These are phyloP conservation scores for Neodiprion virginianus DNA, from an alignment of 1,140 invertebrate genomes.

Conservation along the genomic window DNA sequence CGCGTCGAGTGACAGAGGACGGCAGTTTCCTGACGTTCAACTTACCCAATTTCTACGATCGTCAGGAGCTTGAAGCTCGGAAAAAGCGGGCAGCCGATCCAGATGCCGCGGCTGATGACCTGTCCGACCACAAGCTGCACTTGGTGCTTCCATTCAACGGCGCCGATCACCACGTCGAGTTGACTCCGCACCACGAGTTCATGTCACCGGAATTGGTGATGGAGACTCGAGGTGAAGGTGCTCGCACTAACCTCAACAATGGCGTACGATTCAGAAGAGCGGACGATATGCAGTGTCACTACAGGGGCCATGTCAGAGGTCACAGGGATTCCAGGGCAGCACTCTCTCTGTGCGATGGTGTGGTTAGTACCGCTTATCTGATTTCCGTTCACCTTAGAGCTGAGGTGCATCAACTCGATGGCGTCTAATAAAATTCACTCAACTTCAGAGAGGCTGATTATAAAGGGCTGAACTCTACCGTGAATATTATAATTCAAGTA, in stretches of 20 bases:
- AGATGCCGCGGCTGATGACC: slow-evolving; percentile 24
- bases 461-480: no score
- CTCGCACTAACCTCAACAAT: slow-evolving; percentile 37
- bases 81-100: slow-evolving; percentile 35
- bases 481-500: no score
- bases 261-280: slow-evolving; percentile 36
- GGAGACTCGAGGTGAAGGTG: slow-evolving; percentile 56
- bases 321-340: slow-evolving; percentile 62
- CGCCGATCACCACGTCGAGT: slow-evolving; percentile 58
- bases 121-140: slow-evolving; percentile 53
- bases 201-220: slow-evolving; percentile 65
- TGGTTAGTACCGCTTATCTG: slow-evolving; percentile 60
- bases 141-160: slow-evolving; percentile 61
- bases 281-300: slow-evolving; percentile 63
- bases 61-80: slow-evolving; percentile 34
- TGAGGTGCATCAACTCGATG: background rate
- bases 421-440: no score
- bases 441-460: no score
- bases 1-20: slow-evolving; percentile 54
- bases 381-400: background rate
- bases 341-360: slow-evolving; percentile 68
- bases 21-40: slow-evolving; percentile 60
- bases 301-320: slow-evolving; percentile 61
- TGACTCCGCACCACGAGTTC: slow-evolving; percentile 65
- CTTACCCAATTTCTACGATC: slow-evolving; percentile 58